phyloP scores from a whole-genome alignment of 1,140 invertebrate species.

The Drosophila sp. region DNA sequence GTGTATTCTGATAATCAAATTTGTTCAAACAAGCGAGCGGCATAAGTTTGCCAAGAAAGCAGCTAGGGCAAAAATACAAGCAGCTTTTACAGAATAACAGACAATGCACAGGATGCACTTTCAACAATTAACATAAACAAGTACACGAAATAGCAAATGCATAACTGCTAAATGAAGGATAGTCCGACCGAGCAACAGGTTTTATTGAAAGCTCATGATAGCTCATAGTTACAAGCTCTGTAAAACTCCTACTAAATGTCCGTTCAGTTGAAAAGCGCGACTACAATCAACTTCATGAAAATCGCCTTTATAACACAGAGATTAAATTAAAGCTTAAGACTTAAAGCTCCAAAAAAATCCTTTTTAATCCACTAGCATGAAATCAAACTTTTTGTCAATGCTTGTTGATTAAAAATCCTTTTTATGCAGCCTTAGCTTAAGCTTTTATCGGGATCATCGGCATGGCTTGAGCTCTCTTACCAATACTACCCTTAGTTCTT shows the following conservation, averaged over 20 bases:
- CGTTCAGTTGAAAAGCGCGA: too few relatives aligned
- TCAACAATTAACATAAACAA: conserved; percentile 43
- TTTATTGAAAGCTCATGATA: neutral
- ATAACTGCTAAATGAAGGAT: neutral
- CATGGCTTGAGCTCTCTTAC: neutral
- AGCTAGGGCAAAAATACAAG: conserved; percentile 4
- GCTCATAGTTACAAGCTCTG: neutral
- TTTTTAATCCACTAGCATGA: neutral
- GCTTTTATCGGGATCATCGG: neutral
- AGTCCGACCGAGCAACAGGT: neutral
- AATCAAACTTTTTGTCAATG: neutral
- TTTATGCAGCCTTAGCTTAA: neutral
- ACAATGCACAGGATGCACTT: conserved; percentile 37
- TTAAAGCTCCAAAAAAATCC: neutral
- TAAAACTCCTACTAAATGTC: too few relatives aligned
- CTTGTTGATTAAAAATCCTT: conserved; percentile 1
- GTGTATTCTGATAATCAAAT: conserved; percentile 80
- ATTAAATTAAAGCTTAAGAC: neutral
- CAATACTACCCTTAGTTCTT: neutral
- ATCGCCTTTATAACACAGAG: too few relatives aligned
- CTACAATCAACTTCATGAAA: too few relatives aligned
- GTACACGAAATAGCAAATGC: neutral
- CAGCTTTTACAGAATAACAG: conserved; percentile 36
- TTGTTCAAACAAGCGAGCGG: conserved; percentile 73
- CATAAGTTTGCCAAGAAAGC: conserved; percentile 52